Conservation (phyloP, 2,113 vertebrate genomes). For the Falcunculus frontatus region DNA sequence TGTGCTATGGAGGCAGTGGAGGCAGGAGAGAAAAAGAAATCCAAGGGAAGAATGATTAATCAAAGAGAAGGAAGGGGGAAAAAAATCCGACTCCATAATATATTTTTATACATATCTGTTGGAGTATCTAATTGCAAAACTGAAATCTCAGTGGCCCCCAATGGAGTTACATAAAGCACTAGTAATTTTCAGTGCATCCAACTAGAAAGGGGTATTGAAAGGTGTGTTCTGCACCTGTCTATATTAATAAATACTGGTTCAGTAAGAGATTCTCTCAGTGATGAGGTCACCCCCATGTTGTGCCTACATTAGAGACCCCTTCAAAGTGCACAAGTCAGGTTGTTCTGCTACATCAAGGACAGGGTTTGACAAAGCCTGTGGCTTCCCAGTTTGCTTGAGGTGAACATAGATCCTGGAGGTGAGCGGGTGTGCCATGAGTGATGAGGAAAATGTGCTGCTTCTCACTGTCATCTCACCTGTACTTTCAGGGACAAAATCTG, state of each 20-base stretch:
- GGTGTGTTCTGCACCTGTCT: slow-evolving; percentile 24
- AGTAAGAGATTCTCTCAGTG: background rate
- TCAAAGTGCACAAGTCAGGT: background rate
- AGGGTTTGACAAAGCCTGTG: background rate
- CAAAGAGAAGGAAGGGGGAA: background rate
- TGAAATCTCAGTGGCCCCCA: slow-evolving; percentile 2
- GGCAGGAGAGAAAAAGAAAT: background rate
- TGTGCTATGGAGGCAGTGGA: background rate
- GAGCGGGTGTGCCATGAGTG: background rate
- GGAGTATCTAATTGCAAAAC: slow-evolving; percentile 11
- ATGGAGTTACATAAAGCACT: background rate
- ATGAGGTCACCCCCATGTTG: background rate
- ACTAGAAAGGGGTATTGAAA: slow-evolving; percentile 9
- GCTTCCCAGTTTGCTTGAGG: background rate
- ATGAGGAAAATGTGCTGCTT: background rate
- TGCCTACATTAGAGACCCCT: background rate
- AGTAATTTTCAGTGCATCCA: slow-evolving; percentile 8
- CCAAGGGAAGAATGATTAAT: background rate
- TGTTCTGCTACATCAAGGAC: background rate
- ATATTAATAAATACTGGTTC: background rate
- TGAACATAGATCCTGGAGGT: background rate
- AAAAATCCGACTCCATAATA: background rate
- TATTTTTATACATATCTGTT: background rate
- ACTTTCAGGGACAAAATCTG: background rate
- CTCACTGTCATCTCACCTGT: fast-evolving